Evolutionary conservation across 1,140 invertebrate species (phyloP).

Genomic region (Goniozus legneri): DNA sequence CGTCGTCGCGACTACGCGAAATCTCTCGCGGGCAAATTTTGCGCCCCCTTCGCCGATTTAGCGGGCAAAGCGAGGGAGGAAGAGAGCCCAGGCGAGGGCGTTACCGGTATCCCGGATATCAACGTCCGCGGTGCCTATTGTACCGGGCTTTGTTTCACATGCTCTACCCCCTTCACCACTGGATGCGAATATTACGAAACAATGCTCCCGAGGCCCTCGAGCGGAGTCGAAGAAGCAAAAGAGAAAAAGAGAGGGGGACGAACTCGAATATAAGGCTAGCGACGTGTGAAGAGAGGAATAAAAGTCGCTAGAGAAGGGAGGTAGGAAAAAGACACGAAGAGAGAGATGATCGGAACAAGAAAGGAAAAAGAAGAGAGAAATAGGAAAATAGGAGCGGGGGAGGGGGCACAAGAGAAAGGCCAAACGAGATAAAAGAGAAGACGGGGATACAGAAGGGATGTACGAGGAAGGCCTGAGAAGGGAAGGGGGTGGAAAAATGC

Average conservation of each 20-base stretch:
- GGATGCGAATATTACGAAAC: constrained; percentile 36
- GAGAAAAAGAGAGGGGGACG: constrained; percentile 3
- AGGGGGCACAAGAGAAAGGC: not conserved
- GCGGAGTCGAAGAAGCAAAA: constrained; percentile 13
- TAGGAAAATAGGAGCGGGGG: not conserved
- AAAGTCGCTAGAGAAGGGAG: constrained; percentile 1
- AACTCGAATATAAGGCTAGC: not conserved
- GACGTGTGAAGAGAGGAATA: not conserved
- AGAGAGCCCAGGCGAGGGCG: no score
- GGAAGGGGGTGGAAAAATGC: constrained; percentile 17
- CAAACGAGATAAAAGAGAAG: no score
- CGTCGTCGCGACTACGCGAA: no score
- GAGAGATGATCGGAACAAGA: constrained; percentile 8
- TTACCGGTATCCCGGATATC: no score
- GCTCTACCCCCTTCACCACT: no score
- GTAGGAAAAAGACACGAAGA: constrained; percentile 3
- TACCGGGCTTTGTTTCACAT: no score
- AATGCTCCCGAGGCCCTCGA: constrained; percentile 40
- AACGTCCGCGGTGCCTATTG: no score
- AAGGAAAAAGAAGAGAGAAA: constrained; percentile 3
- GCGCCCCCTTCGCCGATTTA: no score
- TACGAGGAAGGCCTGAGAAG: constrained; percentile 1
- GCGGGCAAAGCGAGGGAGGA: no score
- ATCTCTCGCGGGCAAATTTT: no score
- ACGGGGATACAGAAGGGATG: not conserved